Conservation (phyloP, 2,797 vertebrate genomes). For the Anguilla anguilla region DNA sequence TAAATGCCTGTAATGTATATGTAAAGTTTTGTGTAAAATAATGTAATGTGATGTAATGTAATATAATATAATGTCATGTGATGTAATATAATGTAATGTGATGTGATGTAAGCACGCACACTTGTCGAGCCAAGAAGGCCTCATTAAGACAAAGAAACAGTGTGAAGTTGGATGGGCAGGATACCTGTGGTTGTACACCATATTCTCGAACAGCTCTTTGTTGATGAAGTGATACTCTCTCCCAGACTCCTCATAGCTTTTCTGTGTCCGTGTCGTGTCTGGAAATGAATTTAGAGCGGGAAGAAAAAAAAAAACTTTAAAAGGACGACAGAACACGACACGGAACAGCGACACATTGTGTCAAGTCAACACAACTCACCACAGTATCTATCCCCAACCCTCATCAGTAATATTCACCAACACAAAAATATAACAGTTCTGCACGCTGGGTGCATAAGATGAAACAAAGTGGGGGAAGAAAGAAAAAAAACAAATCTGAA, state of each 20-base stretch:
- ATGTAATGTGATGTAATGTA: background rate
- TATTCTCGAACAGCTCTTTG: conserved; percentile 87
- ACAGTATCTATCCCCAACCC: background rate
- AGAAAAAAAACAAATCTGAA: background rate
- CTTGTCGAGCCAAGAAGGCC: background rate
- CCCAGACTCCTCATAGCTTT: conserved; percentile 86
- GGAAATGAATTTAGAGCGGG: conserved; percentile 28
- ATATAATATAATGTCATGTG: background rate
- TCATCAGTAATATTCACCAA: background rate
- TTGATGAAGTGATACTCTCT: conserved; percentile 91
- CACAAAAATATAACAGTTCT: background rate
- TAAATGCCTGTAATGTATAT: background rate
- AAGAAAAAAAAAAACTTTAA: background rate
- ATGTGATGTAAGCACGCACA: background rate
- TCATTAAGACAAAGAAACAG: background rate
- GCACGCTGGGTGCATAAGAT: background rate
- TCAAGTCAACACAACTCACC: background rate
- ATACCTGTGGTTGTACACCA: conserved; percentile 87
- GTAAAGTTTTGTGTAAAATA: no score
- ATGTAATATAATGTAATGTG: background rate
- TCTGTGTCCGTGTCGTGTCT: conserved; percentile 89
- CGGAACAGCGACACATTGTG: background rate
- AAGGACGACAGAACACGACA: background rate
- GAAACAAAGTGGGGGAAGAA: background rate
- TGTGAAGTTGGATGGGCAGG: background rate